Percentiles rank a stretch among this genome's conserved stretches.
Evolutionary conservation across 2,797 vertebrate genomes (phyloP).

Genomic region (Hozukius guyotensis): DNA sequence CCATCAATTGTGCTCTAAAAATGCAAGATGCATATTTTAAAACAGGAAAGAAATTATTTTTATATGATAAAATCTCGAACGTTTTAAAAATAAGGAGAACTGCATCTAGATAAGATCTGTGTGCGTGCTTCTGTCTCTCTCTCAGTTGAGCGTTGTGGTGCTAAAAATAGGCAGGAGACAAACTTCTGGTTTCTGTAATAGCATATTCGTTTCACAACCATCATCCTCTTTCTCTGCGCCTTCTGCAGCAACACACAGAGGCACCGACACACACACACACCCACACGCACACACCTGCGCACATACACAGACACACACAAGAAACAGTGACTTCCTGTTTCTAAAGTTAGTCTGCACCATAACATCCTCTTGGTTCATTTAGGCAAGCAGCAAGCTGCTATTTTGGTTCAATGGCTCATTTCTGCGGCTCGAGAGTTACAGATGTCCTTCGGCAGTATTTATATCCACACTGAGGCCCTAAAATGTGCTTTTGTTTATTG

Average conservation of each 20-base stretch:
- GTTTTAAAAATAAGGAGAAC: constrained; percentile 39
- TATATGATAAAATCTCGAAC: constrained; percentile 37
- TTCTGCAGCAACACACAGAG: constrained; percentile 50
- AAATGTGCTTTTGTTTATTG: constrained; percentile 59
- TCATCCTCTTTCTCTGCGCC: constrained; percentile 73
- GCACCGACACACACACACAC: constrained; percentile 18
- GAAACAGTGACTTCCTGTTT: constrained; percentile 80
- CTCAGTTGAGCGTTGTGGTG: constrained; percentile 46
- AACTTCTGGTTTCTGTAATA: constrained; percentile 82
- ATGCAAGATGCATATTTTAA: background rate
- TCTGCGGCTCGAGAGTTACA: constrained; percentile 47
- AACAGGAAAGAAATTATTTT: background rate
- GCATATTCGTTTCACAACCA: constrained; percentile 78
- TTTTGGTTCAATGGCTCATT: constrained; percentile 66
- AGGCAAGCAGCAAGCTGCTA: constrained; percentile 75
- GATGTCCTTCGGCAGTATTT: constrained; percentile 54
- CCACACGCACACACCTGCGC: background rate
- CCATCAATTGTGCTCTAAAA: background rate
- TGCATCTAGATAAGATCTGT: constrained; percentile 53
- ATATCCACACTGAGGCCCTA: constrained; percentile 27
- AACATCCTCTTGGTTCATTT: constrained; percentile 82
- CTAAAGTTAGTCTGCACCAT: constrained; percentile 82
- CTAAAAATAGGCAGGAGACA: constrained; percentile 79
- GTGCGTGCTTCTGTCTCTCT: constrained; percentile 46
- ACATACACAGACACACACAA: constrained; percentile 29